These are phyloP conservation scores for Syritta pipiens DNA, from an alignment of 2,888 invertebrate genomes.

Conservation along the genomic window DNA sequence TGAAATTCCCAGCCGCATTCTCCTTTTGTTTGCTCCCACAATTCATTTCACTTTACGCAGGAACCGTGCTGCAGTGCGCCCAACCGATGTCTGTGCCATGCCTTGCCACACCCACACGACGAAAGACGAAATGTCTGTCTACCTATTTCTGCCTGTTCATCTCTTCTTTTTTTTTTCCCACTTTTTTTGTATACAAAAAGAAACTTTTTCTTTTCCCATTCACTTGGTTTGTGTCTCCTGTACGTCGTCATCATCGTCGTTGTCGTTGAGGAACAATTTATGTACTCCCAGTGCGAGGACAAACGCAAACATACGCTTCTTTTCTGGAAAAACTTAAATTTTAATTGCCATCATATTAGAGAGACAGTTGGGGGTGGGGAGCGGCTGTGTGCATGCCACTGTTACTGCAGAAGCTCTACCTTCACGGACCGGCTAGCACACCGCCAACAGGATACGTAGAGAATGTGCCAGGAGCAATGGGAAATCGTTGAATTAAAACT, in stretches of 20 bases:
- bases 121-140: slow-evolving; percentile 27
- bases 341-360: slow-evolving; percentile 60
- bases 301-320: slow-evolving; percentile 32
- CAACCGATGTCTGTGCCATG: too few relatives aligned
- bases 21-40: too few relatives aligned
- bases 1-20: too few relatives aligned
- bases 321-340: slow-evolving; percentile 38
- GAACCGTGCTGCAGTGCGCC: too few relatives aligned
- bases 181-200: neutral
- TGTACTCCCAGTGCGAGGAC: slow-evolving; percentile 7
- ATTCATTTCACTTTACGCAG: too few relatives aligned
- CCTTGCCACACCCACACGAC: slow-evolving; percentile 32
- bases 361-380: neutral
- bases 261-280: slow-evolving; percentile 44
- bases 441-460: neutral
- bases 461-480: slow-evolving; percentile 9
- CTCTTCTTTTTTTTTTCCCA: neutral
- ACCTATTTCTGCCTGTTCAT: neutral
- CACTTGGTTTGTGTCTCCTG: slow-evolving; percentile 1
- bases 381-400: neutral
- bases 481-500: slow-evolving; percentile 49
- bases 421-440: neutral
- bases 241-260: too few relatives aligned
- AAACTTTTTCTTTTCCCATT: slow-evolving; percentile 41
- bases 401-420: too few relatives aligned